Evolutionary conservation across 2,113 vertebrate species (phyloP), one percentile per base, ranked within the genome.

Genomic region (Choloepus hoffmanni): DNA sequence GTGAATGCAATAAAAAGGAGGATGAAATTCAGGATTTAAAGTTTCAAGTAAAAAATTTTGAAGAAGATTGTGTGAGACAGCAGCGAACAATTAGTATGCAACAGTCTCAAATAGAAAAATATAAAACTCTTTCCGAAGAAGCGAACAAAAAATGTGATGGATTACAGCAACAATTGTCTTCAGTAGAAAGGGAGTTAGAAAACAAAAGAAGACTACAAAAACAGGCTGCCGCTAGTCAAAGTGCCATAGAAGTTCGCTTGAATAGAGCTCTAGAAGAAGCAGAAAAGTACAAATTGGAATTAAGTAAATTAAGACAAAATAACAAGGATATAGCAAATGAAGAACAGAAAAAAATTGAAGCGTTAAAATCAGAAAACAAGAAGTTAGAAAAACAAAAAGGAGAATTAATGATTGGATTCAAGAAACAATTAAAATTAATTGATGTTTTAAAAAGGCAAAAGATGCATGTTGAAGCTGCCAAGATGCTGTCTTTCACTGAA

Each of bases 391-490:
- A 99, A 91, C 99, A 99, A 98, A 99, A 99, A 98, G 98, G 97
- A 91, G 99, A 99, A 92, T 98, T 99, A 68, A 98, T 99, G 81
- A 81, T 98, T 24, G 99, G 98, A 7, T 99, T 99, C 97, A 99
- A 99, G 98, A 99, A 99, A 96, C 99, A 99, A 87, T 98, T 99
- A 45, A 99, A 99, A 97, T 98, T 99, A 95, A 99, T 99, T 58
- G 99, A 99, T 98, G 97, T 99, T 97, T 99, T 99, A 96, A 99
- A 99, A 98, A 99, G 99, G 98, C 99, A 99, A 97, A 99, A 99
- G 99, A 99, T 99, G 99, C 99, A 99, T 96, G 99, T 99, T 85
- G 99, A 99, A 99, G 99, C 99, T 96, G 99, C 99, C 60, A 99
- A 99, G 98, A 98, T 99, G 99, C 98, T 99, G 78, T 99, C 99